Base-by-base conservation (phyloP, 2,797 vertebrate species). In the Rhinatrema bivittatum region DNA sequence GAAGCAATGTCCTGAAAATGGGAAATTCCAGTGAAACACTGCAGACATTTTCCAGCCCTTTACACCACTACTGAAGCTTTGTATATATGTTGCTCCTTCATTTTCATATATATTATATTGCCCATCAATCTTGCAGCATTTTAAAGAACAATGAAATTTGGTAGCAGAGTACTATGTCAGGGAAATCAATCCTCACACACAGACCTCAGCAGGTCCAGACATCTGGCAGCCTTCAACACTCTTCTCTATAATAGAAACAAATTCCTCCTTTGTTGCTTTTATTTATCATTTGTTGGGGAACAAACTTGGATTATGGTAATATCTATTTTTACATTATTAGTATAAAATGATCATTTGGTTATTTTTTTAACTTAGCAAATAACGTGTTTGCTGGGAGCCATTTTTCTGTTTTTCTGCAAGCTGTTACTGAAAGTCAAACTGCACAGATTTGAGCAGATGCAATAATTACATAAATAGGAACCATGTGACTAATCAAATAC, bases 1-100 rank as follows among this genome's bases (percentile, higher is more conserved):
- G 43, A 68, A 45, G 36, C 48, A 56, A 12, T 55, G 52, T 58
- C 31, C 41, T 52, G 58, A 62, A 69, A 70, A 65, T 43, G 40
- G 70, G 53, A 65, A 70, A 60, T 52, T 53, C 37, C 14, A 16
- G 24, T 51, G 45, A 53, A 61, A 47, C 59, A 3, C 52, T 56
- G 21, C n/a, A n/a, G n/a, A n/a, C n/a, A n/a, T n/a, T n/a, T n/a
- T n/a, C n/a, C n/a, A n/a, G n/a, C n/a, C n/a, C n/a, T n/a, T n/a
- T 39, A 32, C 16, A 31, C 21, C 15, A 37, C 25, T 23, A 12
- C 24, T 23, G 44, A 46, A 54, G 24, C 31, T 25, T 53, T 52
- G 34, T 26, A 45, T 56, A 17, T 30, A 51, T 54, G n/a, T 68
- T 24, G 10, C 39, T 51, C 28, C 34, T 50, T 63, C 33, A 38